Base-by-base conservation (phyloP, 2,888 invertebrate genomes). In the Drosophila parthenogenetica region DNA sequence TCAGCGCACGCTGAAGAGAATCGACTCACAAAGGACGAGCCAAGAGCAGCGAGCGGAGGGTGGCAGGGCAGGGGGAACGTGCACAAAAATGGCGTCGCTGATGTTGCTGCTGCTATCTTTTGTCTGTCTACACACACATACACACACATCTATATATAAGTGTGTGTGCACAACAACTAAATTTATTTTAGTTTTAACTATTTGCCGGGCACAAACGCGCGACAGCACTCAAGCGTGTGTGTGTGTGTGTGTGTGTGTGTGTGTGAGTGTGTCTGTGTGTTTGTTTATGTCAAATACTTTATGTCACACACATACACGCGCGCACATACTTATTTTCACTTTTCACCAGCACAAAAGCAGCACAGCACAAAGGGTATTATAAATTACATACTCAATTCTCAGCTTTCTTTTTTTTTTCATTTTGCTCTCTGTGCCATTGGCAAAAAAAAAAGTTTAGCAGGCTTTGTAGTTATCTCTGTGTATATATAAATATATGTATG, bases 151-250 rank as follows among this genome's bases (percentile, higher is more conserved):
- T 58, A 16, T 37, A 32, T 51, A 5, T 54, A 32, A 53, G 54
- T 60, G 25, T 37, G 51, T 63, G 67, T 45, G 54, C 55, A 69
- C 68, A 69, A 71, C 71, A 74, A 78, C 78, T 79, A 77, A 79
- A 73, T 84, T 87, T 84, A 86, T 71, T 77, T 84, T 79, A 82
- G 88, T 89, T 89, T 90, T 88, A 89, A 89, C 90, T 89, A 90
- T 90, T 90, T 82, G 77, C 85, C 75, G 68, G 72, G 67, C 78
- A 69, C 81, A 86, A 82, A 77, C 53, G 58, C 63, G 51, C 53
- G 62, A 55, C 55, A 49, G 29, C 60, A 39, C 25, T 58, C 63
- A 37, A 58, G 22, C 57, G 48, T 65, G 45, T 50, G 39, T 63
- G 29, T 63, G 53, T 59, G 16, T 50, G 54, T 67, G 65, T 69